Evolutionary conservation across 1,140 invertebrate genomes (phyloP), one percentile per base, ranked within the genome.

Genomic region (Drosophila sturtevanti): DNA sequence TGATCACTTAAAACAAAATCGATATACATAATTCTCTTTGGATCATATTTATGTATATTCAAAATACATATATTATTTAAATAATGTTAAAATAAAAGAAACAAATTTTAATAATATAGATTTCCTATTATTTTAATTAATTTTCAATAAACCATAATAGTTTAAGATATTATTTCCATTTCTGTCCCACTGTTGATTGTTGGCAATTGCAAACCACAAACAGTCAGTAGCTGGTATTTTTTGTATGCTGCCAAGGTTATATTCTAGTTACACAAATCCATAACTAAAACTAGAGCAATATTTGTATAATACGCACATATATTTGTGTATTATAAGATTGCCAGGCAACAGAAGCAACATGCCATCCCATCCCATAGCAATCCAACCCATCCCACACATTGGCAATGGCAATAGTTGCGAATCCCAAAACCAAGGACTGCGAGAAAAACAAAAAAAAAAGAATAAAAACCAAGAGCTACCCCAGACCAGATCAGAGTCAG

Each of bases 181-280:
- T 31, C 22, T 27, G 35, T 4, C 22, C 79, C 84, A 86, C 84
- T 77, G 77, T 89, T 12, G 35, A 16, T 10, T 3, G 14, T 4
- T 72, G 21, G 52, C 54, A 18, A 21, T 24, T 34, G 60, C 24
- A 41, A 44, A 38, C 31, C 52, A 27, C 44, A 63, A 51, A 62
- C 62, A 70, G 68, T 31, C 64, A 69, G 55, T 70, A 73, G 68
- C 41, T 60, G 69, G 56, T 70, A 80, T 58, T 14, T 38, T 24
- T 77, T 77, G 65, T 70, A 56, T 72, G 72, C 60, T 73, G 72
- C 84, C 84, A 87, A 87, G 84, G 84, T 87, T 89, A 77, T 80
- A 89, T 89, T 68, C 84, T 72, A 84, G 84, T 89, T 89, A 89
- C 79, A 89, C 84, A 89, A 89, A 89, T 89, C 77, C 77, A 84